Percentiles rank a stretch among this genome's conserved stretches.
phyloP scores from a whole-genome alignment of 2,797 vertebrate species.

The Malacoraja senta region DNA sequence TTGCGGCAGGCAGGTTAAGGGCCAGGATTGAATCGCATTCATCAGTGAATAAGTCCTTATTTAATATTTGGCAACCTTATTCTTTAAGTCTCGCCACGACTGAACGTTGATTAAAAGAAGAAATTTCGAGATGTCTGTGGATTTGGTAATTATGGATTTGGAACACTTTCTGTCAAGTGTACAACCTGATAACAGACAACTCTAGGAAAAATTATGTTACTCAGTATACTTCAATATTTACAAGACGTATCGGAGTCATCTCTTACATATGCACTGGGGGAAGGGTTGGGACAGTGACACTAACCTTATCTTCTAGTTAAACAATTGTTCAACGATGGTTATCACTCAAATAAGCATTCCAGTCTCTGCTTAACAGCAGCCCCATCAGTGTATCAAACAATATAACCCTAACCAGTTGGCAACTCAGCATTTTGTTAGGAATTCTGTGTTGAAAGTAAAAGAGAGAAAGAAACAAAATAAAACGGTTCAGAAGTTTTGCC shows the following conservation, averaged over 20 bases:
- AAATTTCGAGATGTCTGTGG: not conserved
- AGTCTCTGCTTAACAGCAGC: not conserved
- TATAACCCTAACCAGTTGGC: not conserved
- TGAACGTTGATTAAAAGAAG: not conserved
- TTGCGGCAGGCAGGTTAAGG: not conserved
- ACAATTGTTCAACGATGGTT: not conserved
- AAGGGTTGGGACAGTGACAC: no score
- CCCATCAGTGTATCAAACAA: constrained; percentile 6
- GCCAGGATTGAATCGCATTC: not conserved
- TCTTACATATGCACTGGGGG: not conserved
- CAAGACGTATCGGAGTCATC: not conserved
- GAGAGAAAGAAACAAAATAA: constrained; percentile 28
- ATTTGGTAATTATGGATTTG: not conserved
- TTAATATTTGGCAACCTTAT: not conserved
- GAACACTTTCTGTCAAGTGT: not conserved
- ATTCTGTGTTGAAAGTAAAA: not conserved
- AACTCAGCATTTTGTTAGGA: constrained; percentile 5
- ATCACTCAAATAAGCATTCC: constrained; percentile 3
- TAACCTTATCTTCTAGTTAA: not conserved
- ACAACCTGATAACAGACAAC: no score
- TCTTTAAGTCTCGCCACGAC: not conserved
- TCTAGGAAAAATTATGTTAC: not conserved
- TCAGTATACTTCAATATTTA: not conserved
- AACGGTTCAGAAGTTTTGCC: constrained; percentile 33
- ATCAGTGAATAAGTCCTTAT: not conserved